These are phyloP conservation scores for Melanotaenia nigrans DNA, from an alignment of 2,797 vertebrate genomes.

Conservation along the genomic window DNA sequence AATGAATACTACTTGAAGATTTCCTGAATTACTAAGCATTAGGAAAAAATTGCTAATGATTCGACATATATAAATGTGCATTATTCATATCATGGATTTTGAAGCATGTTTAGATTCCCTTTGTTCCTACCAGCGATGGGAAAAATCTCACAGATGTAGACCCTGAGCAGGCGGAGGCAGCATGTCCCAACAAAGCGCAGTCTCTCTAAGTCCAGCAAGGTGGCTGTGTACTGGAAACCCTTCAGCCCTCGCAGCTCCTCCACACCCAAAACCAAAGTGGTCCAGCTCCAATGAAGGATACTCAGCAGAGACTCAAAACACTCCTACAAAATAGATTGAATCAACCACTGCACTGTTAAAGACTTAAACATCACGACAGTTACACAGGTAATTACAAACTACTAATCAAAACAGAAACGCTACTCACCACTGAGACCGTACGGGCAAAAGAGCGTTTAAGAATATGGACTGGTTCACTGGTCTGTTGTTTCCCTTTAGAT, in stretches of 20 bases:
- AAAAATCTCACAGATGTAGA: slow-evolving; percentile 99
- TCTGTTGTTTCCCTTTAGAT: slow-evolving; percentile 97
- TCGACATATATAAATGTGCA: no score
- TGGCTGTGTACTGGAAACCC: slow-evolving; percentile 98
- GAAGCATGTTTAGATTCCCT: not conserved
- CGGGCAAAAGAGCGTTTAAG: slow-evolving; percentile 97
- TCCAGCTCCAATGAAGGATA: slow-evolving; percentile 99
- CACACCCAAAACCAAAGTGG: slow-evolving; percentile 95
- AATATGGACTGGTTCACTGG: slow-evolving; percentile 97
- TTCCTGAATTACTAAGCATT: not conserved
- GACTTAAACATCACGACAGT: not conserved
- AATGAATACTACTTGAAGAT: not conserved
- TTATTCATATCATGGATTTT: not conserved
- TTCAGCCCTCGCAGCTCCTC: slow-evolving; percentile 97
- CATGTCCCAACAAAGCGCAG: slow-evolving; percentile 97
- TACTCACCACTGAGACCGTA: slow-evolving; percentile 94
- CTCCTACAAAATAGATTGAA: slow-evolving; percentile 81
- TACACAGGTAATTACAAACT: not conserved
- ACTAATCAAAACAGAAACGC: not conserved
- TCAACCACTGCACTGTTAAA: not conserved
- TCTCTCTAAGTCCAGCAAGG: slow-evolving; percentile 95
- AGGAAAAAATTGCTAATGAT: not conserved
- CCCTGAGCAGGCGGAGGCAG: slow-evolving; percentile 93
- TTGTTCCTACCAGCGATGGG: slow-evolving; percentile 91
- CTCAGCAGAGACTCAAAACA: slow-evolving; percentile 97